Evolutionary conservation across 1,140 invertebrate genomes (phyloP), one percentile per base, ranked within the genome.

Genomic region (Cryptotermes secundus): DNA sequence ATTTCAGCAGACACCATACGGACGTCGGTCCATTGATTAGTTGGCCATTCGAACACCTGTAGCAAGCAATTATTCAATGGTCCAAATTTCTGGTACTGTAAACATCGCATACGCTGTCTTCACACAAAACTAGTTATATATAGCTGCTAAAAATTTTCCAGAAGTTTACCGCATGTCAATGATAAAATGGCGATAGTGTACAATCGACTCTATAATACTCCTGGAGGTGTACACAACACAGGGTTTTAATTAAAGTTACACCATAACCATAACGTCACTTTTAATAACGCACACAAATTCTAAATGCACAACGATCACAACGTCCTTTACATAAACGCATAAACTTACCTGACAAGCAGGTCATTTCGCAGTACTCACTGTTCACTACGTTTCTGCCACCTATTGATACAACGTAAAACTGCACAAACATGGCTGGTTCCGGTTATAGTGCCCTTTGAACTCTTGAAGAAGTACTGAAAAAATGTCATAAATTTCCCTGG

Each of bases 1-100:
- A 82, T 81, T 82, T 84, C 84, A 83, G 53, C 53, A 84, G 84
- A 84, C 84, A 84, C 84, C 84, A 84, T 82, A 84, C 42, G 84
- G 81, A 82, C 84, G 84, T 82, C 24, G 80, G 84, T 82, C 84
- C 84, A 84, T 84, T 82, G 34, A 84, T 84, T 79, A 80, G 38
- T 84, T 80, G 49, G 65, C n/a, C 45, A 82, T 81, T 35, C 14
- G 26, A 49, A 36, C 34, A 79, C 59, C 83, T 83, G 72, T 24
- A 83, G 34, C 26, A 79, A 19, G 34, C 10, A 34, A 19, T 34
- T 59, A 12, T 38, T 38, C 19, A 10, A 16, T 59, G 19, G n/a
- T n/a, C n/a, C 24, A 26, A 59, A 19, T 59, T 59, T 7, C 26
- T 59, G 26, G 26, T 0, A 59, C 2, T 24, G 53, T 22, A 22